Evolutionary conservation across 2,113 vertebrate genomes (phyloP).

Genomic region (Felis catus): F.catus_Fca126_mat1.0 CM031425.1:21650001-21650500

Average conservation of each 20-base stretch:
- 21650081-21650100: neutral
- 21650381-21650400: neutral
- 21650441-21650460: no score
- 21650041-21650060: constrained; percentile 1
- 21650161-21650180: neutral
- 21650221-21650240: neutral
- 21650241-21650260: fast-evolving
- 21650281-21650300: neutral
- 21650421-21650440: neutral
- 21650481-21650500: neutral
- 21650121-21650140: neutral
- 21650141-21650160: neutral
- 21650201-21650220: neutral
- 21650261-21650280: neutral
- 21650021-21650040: constrained; percentile 53
- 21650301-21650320: neutral
- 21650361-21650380: neutral
- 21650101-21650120: neutral
- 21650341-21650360: neutral
- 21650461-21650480: neutral
- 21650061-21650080: fast-evolving
- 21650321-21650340: neutral
- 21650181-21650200: neutral
- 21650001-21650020: constrained; percentile 47
- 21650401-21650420: neutral